Conservation (phyloP, 1,140 invertebrate species). For the Drosophila repleta region DNA sequence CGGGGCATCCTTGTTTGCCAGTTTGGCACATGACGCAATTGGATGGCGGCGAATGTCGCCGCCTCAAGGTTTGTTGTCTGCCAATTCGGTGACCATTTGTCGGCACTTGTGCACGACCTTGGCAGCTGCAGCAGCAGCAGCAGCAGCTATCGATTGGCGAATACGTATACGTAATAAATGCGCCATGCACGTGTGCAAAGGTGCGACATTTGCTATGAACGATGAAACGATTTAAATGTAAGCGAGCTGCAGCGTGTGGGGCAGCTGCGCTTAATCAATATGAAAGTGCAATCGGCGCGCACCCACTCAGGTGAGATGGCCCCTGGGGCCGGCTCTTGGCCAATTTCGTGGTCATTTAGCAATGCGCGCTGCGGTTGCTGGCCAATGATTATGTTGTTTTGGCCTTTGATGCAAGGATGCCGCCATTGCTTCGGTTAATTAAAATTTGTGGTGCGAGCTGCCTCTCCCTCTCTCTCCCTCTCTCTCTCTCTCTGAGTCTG, state of each 20-base stretch:
- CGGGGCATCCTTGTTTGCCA: constrained; percentile 29
- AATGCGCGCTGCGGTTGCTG: constrained; percentile 55
- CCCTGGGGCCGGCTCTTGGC: constrained; percentile 4
- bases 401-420: constrained; percentile 61
- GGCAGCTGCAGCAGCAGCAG: constrained; percentile 21
- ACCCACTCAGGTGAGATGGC: background rate
- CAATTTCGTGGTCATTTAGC: constrained; percentile 73
- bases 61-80: constrained; percentile 57
- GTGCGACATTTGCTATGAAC: background rate
- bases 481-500: constrained; percentile 8
- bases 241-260: background rate
- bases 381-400: constrained; percentile 30
- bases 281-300: background rate
- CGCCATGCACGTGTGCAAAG: constrained; percentile 12
- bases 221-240: background rate
- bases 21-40: constrained; percentile 50
- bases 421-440: constrained; percentile 81
- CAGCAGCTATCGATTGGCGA: constrained; percentile 64
- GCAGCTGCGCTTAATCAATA: constrained; percentile 12
- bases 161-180: constrained; percentile 62
- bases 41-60: constrained; percentile 41
- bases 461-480: background rate
- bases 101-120: constrained; percentile 51
- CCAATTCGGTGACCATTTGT: constrained; percentile 54
- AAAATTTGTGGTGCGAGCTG: constrained; percentile 71